A percentile compares a stretch with the other conserved stretches of the same genome.
Conservation (phyloP, 2,797 vertebrate species). For the Sebastes trivittatus region DNA sequence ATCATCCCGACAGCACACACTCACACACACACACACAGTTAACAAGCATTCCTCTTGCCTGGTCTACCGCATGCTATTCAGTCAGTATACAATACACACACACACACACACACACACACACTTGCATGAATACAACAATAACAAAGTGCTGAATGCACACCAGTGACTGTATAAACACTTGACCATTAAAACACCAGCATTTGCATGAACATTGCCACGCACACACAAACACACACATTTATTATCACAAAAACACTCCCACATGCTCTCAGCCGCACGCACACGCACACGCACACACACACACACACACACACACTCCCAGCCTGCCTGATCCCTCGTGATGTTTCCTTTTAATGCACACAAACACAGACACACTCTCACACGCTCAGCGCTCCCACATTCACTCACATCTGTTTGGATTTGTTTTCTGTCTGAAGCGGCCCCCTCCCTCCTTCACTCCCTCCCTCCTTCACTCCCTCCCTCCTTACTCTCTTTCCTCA, state of each 20-base stretch:
- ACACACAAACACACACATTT: slow-evolving; percentile 18
- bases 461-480: background rate
- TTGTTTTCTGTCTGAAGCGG: slow-evolving; percentile 58
- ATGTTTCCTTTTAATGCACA: slow-evolving; percentile 19
- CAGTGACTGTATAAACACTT: slow-evolving; percentile 47
- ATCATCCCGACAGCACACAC: background rate
- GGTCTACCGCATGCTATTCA: slow-evolving; percentile 42
- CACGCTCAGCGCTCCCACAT: slow-evolving; percentile 53
- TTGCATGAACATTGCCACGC: slow-evolving; percentile 36
- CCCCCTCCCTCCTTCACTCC: background rate
- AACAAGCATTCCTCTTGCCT: slow-evolving; percentile 45
- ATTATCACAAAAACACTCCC: slow-evolving; percentile 55
- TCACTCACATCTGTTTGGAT: slow-evolving; percentile 69
- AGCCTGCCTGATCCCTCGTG: slow-evolving; percentile 28
- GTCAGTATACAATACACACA: slow-evolving; percentile 2
- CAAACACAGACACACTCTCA: slow-evolving; percentile 22
- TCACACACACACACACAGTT: background rate
- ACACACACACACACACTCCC: slow-evolving; percentile 35
- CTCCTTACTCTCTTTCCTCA: slow-evolving; percentile 16
- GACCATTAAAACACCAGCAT: slow-evolving; percentile 42
- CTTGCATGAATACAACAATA: slow-evolving; percentile 29
- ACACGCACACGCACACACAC: slow-evolving; percentile 13
- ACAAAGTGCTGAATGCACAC: slow-evolving; percentile 38
- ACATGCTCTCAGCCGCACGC: slow-evolving; percentile 13
- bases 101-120: slow-evolving; percentile 29